phyloP scores from a whole-genome alignment of 2,113 vertebrate species.

The Bufo gargarizans region DNA sequence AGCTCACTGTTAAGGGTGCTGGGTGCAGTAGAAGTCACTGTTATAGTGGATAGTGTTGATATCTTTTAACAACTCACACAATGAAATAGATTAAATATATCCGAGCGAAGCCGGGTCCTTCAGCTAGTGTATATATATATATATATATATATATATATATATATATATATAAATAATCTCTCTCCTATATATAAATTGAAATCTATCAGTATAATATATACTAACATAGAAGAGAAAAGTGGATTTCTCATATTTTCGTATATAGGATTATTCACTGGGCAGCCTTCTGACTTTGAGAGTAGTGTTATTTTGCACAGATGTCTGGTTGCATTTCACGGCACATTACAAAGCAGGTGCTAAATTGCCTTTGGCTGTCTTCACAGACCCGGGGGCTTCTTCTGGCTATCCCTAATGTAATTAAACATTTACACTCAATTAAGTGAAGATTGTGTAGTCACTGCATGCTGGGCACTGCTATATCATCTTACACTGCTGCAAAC shows the following conservation, averaged over 20 bases:
- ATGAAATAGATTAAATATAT: no score
- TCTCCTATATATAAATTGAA: neutral
- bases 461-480: conserved; percentile 46
- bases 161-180: neutral
- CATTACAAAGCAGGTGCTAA: conserved; percentile 65
- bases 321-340: conserved; percentile 61
- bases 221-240: neutral
- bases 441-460: conserved; percentile 57
- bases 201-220: neutral
- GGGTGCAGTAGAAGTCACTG: no score
- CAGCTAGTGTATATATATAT: neutral
- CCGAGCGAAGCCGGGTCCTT: no score
- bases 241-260: neutral
- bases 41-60: no score
- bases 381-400: conserved; percentile 58
- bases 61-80: no score
- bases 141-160: neutral
- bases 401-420: conserved; percentile 65
- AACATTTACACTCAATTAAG: conserved; percentile 66
- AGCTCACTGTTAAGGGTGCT: no score
- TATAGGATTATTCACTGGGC: conserved; percentile 38
- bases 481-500: conserved; percentile 31
- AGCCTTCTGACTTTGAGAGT: conserved; percentile 57
- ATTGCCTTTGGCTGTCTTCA: conserved; percentile 64
- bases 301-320: conserved; percentile 66